Base-by-base conservation (phyloP, 2,797 vertebrate species). In the Sebastes itinus region DNA sequence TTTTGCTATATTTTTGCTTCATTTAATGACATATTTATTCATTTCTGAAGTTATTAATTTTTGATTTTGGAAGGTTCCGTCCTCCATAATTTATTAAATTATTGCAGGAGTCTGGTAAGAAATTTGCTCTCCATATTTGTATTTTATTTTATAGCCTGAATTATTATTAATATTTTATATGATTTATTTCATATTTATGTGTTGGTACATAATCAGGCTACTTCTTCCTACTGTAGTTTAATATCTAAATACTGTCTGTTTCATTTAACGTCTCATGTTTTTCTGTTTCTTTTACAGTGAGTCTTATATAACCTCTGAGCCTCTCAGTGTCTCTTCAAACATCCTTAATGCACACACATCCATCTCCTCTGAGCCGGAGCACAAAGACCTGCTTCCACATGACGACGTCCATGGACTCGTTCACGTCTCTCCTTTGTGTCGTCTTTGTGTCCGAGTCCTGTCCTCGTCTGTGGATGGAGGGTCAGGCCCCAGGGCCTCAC, bases 361-460 rank as follows among this genome's bases (percentile, higher is more conserved):
- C 80, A 75, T 72, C 75, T 88, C 82, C 77, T 64, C 23, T 25
- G 77, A 79, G 78, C 27, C 28, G 1, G 30, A 60, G 68, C 85
- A 90, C 77, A 87, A 90, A 89, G 81, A 35, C 63, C 73, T 11
- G 69, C 77, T 76, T 87, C 88, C 87, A 86, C 88, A 75, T 83
- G 77, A 87, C 0, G 30, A 62, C 42, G 16, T 60, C 85, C 79
- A 60, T 52, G 65, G 75, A 85, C 46, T 52, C 46, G 46, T 84
- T 77, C 61, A 67, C 61, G 20, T 58, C 78, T 87, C 42, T 6
- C 20, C 46, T 52, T 52, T 52, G 46, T 52, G 46, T 42, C 13
- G 38, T 42, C 38, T 42, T 92, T 88, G 80, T 91, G 79, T 72
- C 8, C 14, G 46, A 72, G 70, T 56, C 56, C 67, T 77, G 38